Evolutionary conservation across 2,888 invertebrate genomes (phyloP), one percentile per base, ranked within the genome.

Genomic region (Cheilosia vernalis): DNA sequence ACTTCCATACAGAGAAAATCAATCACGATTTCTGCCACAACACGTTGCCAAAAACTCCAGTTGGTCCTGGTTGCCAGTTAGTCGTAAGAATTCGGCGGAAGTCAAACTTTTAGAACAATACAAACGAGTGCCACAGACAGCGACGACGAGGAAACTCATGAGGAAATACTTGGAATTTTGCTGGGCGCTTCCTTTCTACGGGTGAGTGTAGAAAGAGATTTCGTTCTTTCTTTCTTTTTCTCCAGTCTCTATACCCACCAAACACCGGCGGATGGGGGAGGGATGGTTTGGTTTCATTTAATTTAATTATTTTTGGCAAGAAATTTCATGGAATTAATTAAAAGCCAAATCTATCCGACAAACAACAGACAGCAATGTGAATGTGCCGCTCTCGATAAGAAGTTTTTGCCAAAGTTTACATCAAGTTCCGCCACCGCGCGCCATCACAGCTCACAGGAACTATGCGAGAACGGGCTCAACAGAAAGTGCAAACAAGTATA

Each of bases 141-240:
- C 95, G 9, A 96, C 97, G 66, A 95, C 97, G 5, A 93, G 96
- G 78, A 97, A 97, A 90, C 93, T 98, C 79, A 95, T 98, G 88
- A 94, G 96, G 89, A 97, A 97, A 91, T 98, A 98, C 93, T 93
- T 98, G 87, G 96, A 97, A 89, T 96, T 98, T 90, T 97, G 97
- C 88, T 96, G 98, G 94, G 96, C 97, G 4, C 93, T 98, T 87
- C 97, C 96, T 61, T 97, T 96, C 91, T 98, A 97, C 92, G 98
- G 98, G 96, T 95, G 90, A 84, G 66, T 78, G 72, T 67, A 73
- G 47, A 56, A 76, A 70, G 42, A 13, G n/a, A 10, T 70, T 73
- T 24, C 5, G 24, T 15, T 2, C 55, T 60, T 63, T 5, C 21
- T 77, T 47, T 44, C 33, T 33, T 60, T 37, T 49, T 10, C 15